These are phyloP conservation scores for Montipora capitata DNA, from an alignment of 92 coral and sea anemone species.

Conservation along the genomic window DNA sequence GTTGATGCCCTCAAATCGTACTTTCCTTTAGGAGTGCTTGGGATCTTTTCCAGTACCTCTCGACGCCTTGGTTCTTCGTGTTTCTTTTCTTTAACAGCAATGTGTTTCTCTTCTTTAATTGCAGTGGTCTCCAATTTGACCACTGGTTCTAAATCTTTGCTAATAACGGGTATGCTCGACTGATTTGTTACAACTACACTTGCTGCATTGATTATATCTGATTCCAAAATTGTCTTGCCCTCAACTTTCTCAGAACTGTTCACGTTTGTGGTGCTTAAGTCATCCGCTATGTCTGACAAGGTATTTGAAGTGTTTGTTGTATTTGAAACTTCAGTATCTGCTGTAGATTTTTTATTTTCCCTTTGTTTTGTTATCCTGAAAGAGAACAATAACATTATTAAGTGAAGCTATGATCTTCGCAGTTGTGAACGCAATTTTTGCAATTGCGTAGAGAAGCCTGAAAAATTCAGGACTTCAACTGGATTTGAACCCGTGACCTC, in stretches of 20 bases:
- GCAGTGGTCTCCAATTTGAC: neutral
- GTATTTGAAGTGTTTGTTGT: conserved; percentile 1
- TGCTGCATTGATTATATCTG: neutral
- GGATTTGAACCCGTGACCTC: too few relatives aligned
- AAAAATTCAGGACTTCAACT: too few relatives aligned
- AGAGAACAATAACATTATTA: neutral
- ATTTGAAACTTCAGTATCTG: conserved; percentile 7
- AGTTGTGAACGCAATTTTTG: too few relatives aligned
- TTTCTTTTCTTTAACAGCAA: neutral
- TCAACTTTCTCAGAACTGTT: neutral
- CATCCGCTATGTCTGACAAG: neutral
- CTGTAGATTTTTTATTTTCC: conserved; percentile 24
- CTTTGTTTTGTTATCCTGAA: conserved; percentile 32
- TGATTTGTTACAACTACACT: conserved; percentile 8
- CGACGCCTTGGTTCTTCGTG: neutral
- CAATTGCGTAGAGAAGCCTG: too few relatives aligned
- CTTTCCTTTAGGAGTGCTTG: conserved; percentile 26
- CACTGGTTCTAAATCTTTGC: neutral
- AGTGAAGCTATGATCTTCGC: neutral
- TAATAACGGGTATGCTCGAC: neutral
- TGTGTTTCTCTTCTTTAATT: conserved; percentile 3
- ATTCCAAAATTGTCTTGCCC: neutral
- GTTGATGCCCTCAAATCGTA: conserved; percentile 47
- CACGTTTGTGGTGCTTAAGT: neutral
- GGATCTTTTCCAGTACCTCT: neutral